Percentiles rank a stretch among this genome's conserved stretches.
Evolutionary conservation across 2,113 vertebrate genomes (phyloP).

Genomic region (Laticauda colubrina): DNA sequence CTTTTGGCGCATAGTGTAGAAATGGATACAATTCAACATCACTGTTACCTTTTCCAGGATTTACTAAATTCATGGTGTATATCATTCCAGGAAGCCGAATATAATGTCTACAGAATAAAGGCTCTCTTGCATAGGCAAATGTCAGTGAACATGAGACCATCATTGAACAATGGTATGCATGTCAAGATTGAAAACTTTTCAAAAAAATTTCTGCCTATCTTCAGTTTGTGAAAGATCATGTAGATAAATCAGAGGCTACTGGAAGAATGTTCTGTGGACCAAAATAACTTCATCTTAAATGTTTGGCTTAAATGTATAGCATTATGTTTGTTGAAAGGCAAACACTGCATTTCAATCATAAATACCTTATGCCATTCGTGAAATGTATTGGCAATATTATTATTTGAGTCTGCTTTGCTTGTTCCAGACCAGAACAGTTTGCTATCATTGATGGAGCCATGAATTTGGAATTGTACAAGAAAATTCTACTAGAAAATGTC

Average conservation of each 20-base stretch:
- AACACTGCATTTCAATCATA: background rate
- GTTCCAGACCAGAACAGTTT: background rate
- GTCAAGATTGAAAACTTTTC: background rate
- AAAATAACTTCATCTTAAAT: too few relatives aligned
- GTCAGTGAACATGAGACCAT: background rate
- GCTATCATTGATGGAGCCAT: background rate
- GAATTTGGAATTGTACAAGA: background rate
- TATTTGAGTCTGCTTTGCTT: background rate
- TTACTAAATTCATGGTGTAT: background rate
- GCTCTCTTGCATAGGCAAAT: background rate
- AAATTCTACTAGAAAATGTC: background rate
- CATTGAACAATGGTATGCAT: background rate
- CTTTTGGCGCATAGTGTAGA: background rate
- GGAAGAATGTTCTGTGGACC: background rate
- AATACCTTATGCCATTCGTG: background rate
- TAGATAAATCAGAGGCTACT: background rate
- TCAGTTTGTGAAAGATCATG: background rate
- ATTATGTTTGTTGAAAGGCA: background rate
- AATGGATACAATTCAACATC: slow-evolving; percentile 23
- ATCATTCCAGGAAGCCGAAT: background rate
- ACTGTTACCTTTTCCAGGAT: background rate
- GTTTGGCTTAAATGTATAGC: background rate
- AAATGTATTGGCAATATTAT: background rate
- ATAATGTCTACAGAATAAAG: background rate
- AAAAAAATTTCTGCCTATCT: background rate